phyloP scores from a whole-genome alignment of 2,797 vertebrate genomes.

The Myotis pilosus region DNA sequence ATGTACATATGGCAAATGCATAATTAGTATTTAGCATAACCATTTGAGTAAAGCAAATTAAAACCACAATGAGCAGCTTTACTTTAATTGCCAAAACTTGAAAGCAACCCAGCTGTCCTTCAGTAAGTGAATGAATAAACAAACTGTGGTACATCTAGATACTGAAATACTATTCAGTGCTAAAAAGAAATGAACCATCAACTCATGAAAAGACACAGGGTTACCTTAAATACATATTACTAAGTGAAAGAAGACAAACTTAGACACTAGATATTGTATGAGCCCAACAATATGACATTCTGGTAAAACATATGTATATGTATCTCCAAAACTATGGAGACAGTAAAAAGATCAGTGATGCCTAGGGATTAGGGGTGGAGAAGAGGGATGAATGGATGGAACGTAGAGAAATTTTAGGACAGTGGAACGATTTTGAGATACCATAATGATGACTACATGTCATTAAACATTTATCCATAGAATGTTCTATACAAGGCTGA shows the following conservation, averaged over 20 bases:
- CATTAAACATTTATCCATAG: neutral
- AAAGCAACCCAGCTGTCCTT: neutral
- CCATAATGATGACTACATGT: neutral
- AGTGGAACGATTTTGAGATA: neutral
- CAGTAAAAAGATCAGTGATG: neutral
- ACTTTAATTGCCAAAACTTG: neutral
- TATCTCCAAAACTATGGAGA: neutral
- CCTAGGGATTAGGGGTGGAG: rapidly evolving
- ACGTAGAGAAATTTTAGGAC: neutral
- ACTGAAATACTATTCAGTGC: neutral
- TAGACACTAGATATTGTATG: neutral
- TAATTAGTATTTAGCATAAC: neutral
- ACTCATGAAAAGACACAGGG: neutral
- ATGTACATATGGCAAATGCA: neutral
- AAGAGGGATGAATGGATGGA: neutral
- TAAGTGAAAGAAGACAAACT: neutral
- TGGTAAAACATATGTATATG: neutral
- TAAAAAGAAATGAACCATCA: neutral
- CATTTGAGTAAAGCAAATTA: neutral
- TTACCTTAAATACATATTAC: neutral
- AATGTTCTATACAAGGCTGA: neutral
- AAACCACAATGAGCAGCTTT: neutral
- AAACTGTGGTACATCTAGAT: neutral
- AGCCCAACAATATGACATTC: neutral
- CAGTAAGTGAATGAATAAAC: neutral